Percentiles rank a stretch among this genome's conserved stretches.
phyloP scores from a whole-genome alignment of 2,113 vertebrate species.

The Amphiprion ocellaris region DNA sequence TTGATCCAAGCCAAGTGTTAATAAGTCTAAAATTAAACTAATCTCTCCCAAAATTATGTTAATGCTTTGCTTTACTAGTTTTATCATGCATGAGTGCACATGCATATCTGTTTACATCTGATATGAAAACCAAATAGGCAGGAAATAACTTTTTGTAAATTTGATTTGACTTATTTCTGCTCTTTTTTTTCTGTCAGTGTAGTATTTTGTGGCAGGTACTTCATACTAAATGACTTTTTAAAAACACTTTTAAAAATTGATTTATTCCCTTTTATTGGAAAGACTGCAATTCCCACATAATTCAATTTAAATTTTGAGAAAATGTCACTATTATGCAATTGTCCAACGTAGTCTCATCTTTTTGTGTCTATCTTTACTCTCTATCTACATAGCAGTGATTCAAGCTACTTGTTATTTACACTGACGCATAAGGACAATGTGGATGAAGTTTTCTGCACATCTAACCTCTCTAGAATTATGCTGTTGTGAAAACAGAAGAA shows the following conservation, averaged over 20 bases:
- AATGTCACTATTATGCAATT: neutral
- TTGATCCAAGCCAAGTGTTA: conserved; percentile 4
- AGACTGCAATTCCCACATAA: neutral
- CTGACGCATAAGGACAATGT: too few species aligned
- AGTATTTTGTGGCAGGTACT: neutral
- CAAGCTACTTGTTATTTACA: too few species aligned
- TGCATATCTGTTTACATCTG: conserved; percentile 34
- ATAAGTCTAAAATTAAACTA: conserved; percentile 35
- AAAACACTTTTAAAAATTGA: neutral
- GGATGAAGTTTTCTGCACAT: too few species aligned
- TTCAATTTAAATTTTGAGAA: neutral
- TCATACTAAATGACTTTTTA: neutral
- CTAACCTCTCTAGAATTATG: too few species aligned
- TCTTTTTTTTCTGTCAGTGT: neutral
- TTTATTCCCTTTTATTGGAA: neutral
- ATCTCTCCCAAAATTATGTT: conserved; percentile 31
- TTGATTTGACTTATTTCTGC: conserved; percentile 13
- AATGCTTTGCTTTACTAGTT: conserved; percentile 38
- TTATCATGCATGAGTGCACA: conserved; percentile 4
- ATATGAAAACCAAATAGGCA: conserved; percentile 25
- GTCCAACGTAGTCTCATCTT: neutral
- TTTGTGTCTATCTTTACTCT: neutral
- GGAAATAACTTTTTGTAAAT: neutral
- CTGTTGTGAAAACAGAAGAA: too few species aligned
- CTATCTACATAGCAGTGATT: neutral